phyloP scores from a whole-genome alignment of 2,797 vertebrate species.

The Anisognathus igniventris region DNA sequence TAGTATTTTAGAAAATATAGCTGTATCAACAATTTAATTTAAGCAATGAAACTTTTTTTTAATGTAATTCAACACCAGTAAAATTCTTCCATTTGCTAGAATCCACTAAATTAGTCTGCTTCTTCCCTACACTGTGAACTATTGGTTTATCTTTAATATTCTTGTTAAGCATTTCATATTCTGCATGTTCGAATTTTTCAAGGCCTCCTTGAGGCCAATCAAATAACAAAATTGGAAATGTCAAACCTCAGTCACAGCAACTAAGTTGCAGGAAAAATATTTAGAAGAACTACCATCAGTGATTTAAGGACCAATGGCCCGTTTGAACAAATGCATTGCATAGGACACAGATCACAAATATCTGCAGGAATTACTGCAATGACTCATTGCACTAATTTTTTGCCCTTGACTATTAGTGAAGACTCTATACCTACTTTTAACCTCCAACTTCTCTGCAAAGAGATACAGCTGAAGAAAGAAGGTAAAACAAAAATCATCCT shows the following conservation, averaged over 20 bases:
- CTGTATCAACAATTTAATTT: not conserved
- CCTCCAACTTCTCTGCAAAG: not conserved
- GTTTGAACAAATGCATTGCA: not conserved
- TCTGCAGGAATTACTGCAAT: not conserved
- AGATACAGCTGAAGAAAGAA: not conserved
- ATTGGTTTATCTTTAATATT: not conserved
- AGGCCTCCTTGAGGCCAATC: not conserved
- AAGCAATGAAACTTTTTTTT: not conserved
- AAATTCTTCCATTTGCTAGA: not conserved
- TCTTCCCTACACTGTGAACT: not conserved
- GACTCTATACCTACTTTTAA: not conserved
- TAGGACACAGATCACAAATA: not conserved
- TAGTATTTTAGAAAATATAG: not conserved
- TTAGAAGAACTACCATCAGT: not conserved
- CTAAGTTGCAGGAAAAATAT: not conserved
- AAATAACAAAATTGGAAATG: not conserved
- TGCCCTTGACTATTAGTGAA: not conserved
- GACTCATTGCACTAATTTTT: not conserved
- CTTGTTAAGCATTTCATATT: not conserved
- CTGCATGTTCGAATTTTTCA: not conserved
- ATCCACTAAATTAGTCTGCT: not conserved
- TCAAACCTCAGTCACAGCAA: conserved; percentile 9
- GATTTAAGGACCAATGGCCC: not conserved
- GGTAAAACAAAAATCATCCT: not conserved
- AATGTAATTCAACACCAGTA: not conserved